Evolutionary conservation across 2,113 vertebrate genomes (phyloP).

Genomic region (Clupea harengus): DNA sequence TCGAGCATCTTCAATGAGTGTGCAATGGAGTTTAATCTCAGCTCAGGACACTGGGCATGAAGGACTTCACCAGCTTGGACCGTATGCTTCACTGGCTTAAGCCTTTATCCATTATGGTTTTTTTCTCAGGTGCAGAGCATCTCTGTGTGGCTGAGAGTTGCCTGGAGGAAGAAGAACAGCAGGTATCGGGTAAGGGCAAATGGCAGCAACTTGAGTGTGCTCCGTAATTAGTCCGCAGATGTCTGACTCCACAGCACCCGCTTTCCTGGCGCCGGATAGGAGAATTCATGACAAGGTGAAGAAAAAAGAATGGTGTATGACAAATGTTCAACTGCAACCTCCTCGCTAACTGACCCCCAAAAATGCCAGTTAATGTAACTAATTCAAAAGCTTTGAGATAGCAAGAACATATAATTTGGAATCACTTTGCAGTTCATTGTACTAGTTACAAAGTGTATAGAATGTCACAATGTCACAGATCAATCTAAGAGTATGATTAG

Average conservation of each 20-base stretch:
- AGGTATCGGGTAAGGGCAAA: slow-evolving; percentile 46
- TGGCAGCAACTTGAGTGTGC: slow-evolving; percentile 43
- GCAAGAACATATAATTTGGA: too few species aligned
- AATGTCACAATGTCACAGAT: background rate
- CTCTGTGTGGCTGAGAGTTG: background rate
- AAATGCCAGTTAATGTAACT: background rate
- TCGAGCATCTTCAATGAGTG: background rate
- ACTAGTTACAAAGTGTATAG: background rate
- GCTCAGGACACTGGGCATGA: background rate
- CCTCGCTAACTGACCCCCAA: background rate
- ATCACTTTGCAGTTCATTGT: background rate
- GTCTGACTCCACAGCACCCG: background rate
- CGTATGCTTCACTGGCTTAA: slow-evolving; percentile 24
- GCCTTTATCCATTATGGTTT: slow-evolving; percentile 35
- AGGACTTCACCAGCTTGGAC: background rate
- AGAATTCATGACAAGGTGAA: background rate
- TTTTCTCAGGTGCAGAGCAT: slow-evolving; percentile 45
- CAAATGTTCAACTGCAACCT: background rate
- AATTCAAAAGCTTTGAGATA: background rate
- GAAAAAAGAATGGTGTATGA: background rate
- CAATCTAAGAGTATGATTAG: background rate
- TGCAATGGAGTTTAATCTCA: slow-evolving; percentile 1
- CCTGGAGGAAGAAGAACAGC: slow-evolving; percentile 44
- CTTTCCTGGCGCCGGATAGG: background rate
- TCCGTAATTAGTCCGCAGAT: slow-evolving; percentile 61